Percentiles rank a stretch among this genome's conserved stretches.
Evolutionary conservation across 2,797 vertebrate genomes (phyloP).

Genomic region (Anguilla marmorata): DNA sequence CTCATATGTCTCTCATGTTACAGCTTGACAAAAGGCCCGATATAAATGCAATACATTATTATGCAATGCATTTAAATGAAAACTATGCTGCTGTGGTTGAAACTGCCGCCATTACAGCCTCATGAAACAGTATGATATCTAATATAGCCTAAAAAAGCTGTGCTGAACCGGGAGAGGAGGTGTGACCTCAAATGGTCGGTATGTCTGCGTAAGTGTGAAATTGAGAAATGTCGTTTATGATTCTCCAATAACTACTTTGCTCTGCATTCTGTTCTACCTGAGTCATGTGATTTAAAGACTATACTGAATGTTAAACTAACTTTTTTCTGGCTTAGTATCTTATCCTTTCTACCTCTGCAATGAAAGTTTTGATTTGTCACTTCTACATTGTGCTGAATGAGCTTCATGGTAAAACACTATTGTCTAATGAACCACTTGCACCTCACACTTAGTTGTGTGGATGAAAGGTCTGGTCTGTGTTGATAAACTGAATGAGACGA

Average conservation of each 20-base stretch:
- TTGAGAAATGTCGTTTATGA: not conserved
- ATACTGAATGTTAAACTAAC: not conserved
- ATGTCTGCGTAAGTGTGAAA: not conserved
- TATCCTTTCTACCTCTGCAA: too few species aligned
- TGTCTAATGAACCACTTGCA: not conserved
- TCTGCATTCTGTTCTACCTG: not conserved
- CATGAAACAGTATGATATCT: not conserved
- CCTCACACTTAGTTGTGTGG: not conserved
- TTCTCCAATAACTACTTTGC: not conserved
- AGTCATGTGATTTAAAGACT: not conserved
- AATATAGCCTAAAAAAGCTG: not conserved
- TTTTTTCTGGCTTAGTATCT: not conserved
- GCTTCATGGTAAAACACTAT: not conserved
- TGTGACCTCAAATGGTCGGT: not conserved
- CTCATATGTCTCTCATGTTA: not conserved
- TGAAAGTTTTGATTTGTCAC: too few species aligned
- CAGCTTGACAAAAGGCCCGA: not conserved
- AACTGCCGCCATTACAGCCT: not conserved
- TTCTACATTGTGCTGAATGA: not conserved
- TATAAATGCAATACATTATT: constrained; percentile 1
- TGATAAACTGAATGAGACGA: not conserved
- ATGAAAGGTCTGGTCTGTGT: constrained; percentile 1
- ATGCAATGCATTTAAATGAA: not conserved
- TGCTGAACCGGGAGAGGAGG: not conserved
- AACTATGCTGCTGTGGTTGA: not conserved